Percentiles rank a stretch among this genome's conserved stretches.
Conservation (phyloP, 1,140 invertebrate species). For the Steinernema khuongi region DNA sequence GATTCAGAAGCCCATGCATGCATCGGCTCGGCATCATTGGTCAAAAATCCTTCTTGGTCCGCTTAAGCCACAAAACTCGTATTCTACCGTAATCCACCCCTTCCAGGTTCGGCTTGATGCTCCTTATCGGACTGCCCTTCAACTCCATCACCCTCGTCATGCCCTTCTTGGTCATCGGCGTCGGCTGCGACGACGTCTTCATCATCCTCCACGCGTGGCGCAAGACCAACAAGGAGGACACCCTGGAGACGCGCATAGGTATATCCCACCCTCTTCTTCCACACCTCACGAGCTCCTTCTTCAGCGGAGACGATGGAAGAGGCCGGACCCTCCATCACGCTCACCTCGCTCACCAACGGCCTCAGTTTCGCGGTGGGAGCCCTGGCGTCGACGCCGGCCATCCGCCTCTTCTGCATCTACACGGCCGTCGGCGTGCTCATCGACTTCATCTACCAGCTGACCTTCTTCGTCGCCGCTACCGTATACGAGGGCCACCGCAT, state of each 20-base stretch:
- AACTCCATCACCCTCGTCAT: slow-evolving; percentile 42
- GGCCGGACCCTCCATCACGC: slow-evolving; percentile 40
- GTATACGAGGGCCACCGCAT: slow-evolving; percentile 33
- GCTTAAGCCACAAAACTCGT: too few relatives aligned
- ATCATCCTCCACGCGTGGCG: slow-evolving; percentile 38
- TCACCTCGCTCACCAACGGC: slow-evolving; percentile 36
- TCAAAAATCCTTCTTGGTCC: too few relatives aligned
- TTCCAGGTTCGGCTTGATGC: slow-evolving; percentile 31
- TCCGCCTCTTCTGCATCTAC: slow-evolving; percentile 38
- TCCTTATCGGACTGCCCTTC: slow-evolving; percentile 36
- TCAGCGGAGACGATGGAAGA: slow-evolving; percentile 42
- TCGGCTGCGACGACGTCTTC: slow-evolving; percentile 41
- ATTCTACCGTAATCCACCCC: slow-evolving; percentile 10
- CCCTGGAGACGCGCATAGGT: slow-evolving; percentile 36
- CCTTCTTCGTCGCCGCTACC: slow-evolving; percentile 38
- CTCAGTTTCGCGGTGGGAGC: slow-evolving; percentile 34
- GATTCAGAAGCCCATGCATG: too few relatives aligned
- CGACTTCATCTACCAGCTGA: slow-evolving; percentile 40
- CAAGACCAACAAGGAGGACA: slow-evolving; percentile 30
- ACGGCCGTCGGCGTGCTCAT: slow-evolving; percentile 28
- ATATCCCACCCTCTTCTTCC: not conserved
- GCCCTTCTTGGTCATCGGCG: slow-evolving; percentile 42
- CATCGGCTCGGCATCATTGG: too few relatives aligned
- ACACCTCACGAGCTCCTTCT: not conserved
- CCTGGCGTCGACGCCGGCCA: slow-evolving; percentile 35